These are phyloP conservation scores for Kryptolebias marmoratus DNA, from an alignment of 2,113 vertebrate species.

Conservation along the genomic window DNA sequence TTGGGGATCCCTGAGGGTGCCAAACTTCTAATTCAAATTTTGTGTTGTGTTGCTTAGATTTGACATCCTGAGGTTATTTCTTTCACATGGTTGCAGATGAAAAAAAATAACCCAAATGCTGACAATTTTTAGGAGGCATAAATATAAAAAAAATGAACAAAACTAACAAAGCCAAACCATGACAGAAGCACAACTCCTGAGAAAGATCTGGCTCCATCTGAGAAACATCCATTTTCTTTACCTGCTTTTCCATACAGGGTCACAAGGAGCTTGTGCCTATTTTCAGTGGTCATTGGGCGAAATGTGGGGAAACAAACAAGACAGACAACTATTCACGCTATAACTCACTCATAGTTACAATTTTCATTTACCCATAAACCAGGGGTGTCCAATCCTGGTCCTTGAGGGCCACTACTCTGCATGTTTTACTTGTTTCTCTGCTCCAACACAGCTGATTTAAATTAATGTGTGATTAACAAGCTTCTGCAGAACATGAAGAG, in stretches of 20 bases:
- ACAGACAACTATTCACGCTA: too few relatives aligned
- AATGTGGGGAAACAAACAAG: too few relatives aligned
- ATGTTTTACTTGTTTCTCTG: too few relatives aligned
- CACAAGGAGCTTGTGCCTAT: too few relatives aligned
- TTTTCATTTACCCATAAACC: too few relatives aligned
- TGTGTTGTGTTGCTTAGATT: conserved; percentile 3
- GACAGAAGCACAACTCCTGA: neutral
- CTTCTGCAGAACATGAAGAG: too few relatives aligned
- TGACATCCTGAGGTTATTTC: neutral
- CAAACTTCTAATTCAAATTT: neutral
- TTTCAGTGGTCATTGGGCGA: too few relatives aligned
- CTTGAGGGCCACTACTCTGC: too few relatives aligned
- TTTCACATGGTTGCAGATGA: neutral
- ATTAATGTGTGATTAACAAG: too few relatives aligned
- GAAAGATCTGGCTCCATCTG: neutral
- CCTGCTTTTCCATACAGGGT: neutral
- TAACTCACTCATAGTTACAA: too few relatives aligned
- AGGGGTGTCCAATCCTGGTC: too few relatives aligned
- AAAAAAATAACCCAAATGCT: neutral
- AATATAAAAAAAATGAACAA: neutral
- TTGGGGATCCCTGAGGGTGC: neutral
- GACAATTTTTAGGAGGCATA: neutral
- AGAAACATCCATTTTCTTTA: neutral
- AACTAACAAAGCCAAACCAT: neutral
- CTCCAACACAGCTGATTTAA: too few relatives aligned